A percentile compares a stretch with the other conserved stretches of the same genome.
Conservation (phyloP, 2,888 invertebrate genomes). For the Beris chalybata region DNA sequence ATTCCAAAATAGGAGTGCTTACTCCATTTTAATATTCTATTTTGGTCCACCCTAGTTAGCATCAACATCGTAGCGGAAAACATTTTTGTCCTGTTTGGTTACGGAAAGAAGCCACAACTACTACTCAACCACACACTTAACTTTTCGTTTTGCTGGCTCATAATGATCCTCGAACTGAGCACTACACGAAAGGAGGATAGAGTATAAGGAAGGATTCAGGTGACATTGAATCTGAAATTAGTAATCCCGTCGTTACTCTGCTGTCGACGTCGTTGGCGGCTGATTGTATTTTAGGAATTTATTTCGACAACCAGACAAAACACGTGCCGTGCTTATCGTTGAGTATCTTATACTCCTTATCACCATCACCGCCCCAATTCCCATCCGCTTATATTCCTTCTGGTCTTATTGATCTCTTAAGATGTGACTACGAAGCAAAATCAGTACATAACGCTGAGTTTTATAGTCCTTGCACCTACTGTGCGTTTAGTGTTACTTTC, state of each 20-base stretch:
- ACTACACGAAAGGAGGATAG: too few relatives aligned
- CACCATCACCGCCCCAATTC: neutral
- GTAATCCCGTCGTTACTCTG: constrained; percentile 1
- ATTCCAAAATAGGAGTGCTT: too few relatives aligned
- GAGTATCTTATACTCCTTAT: neutral
- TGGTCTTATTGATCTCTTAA: constrained; percentile 14
- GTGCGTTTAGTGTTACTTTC: neutral
- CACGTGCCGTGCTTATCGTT: constrained; percentile 20
- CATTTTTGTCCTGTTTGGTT: too few relatives aligned
- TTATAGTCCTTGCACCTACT: neutral
- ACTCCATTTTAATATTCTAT: too few relatives aligned
- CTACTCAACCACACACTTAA: too few relatives aligned
- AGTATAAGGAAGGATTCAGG: too few relatives aligned
- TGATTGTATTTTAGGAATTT: constrained; percentile 10
- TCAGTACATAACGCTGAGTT: constrained; percentile 19
- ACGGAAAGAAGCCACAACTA: too few relatives aligned
- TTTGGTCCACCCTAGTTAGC: too few relatives aligned
- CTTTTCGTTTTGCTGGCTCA: too few relatives aligned
- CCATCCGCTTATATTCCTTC: too few relatives aligned
- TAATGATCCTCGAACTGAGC: too few relatives aligned
- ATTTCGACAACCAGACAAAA: constrained; percentile 9
- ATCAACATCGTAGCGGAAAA: too few relatives aligned
- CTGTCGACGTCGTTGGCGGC: neutral
- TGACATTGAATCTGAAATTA: constrained; percentile 10
- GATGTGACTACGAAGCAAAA: constrained; percentile 29